These are phyloP conservation scores for Medauroidea extradentata DNA, from an alignment of 1,140 invertebrate species.

Conservation along the genomic window DNA sequence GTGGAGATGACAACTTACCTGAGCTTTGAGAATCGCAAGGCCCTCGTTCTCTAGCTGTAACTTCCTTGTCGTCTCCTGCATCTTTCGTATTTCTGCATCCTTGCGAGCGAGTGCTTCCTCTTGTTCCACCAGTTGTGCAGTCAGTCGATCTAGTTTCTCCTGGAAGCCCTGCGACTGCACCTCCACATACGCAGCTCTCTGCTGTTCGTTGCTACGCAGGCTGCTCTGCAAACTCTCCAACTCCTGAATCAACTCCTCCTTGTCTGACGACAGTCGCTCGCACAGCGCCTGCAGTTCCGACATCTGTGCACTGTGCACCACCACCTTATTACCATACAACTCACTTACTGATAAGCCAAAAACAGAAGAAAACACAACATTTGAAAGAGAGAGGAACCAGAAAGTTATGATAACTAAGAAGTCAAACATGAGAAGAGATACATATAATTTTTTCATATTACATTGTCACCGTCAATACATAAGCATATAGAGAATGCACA, in stretches of 20 bases:
- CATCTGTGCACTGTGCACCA: neutral
- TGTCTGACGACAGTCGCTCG: neutral
- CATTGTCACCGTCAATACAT: too few species aligned
- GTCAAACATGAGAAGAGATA: too few species aligned
- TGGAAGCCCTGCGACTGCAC: conserved; percentile 7
- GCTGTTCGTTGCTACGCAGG: neutral
- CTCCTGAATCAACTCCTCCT: neutral
- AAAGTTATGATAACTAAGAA: neutral
- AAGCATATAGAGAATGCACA: too few species aligned
- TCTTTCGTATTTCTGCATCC: neutral
- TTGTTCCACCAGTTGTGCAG: neutral
- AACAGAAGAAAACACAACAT: neutral
- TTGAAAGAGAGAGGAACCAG: neutral
- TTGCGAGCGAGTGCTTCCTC: conserved; percentile 4
- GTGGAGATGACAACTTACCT: too few species aligned
- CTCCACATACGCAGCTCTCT: neutral
- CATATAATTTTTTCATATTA: too few species aligned
- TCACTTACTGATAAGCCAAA: too few species aligned
- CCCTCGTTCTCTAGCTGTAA: conserved; percentile 9
- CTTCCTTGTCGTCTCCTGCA: conserved; percentile 1
- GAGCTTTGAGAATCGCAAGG: conserved; percentile 7
- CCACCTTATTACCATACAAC: neutral
- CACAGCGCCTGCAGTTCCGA: neutral
- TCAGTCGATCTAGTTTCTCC: conserved; percentile 8
- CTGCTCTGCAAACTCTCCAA: neutral